Base-by-base conservation (phyloP, 2,113 vertebrate species). In the Scophthalmus maximus region DNA sequence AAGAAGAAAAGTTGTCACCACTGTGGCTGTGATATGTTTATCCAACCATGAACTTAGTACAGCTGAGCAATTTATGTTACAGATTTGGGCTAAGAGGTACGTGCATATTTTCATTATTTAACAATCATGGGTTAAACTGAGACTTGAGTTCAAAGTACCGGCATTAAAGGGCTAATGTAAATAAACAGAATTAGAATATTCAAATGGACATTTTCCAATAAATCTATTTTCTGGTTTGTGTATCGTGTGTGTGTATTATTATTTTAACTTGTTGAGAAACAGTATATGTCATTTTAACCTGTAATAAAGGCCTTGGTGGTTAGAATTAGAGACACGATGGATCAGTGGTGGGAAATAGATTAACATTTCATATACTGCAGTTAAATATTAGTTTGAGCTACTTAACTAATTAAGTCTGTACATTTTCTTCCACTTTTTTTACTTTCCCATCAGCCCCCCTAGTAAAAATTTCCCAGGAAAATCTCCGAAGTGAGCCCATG, bases 121-220 rank as follows among this genome's bases (percentile, higher is more conserved):
- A n/a, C n/a, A n/a, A 59, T 57, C 1, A 10, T 25, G 2, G 34
- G 64, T 73, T 46, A 12, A 61, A 46, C 22, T 6, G 3, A 53
- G 5, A 22, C 36, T 42, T 64, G 1, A 69, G 52, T 27, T 63
- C 0, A 51, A 62, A 30, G 5, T 40, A 22, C 9, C 49, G 8
- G 11, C 40, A 63, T 34, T 55, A 18, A 83, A 77, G 32, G 53
- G 67, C 40, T 65, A 7, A 60, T 86, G 76, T 84, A 79, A 69
- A 84, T 86, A 78, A 25, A 65, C n/a, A 5, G 34, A 38, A 53
- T 44, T 6, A 12, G 18, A 67, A 68, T 59, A 46, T 79, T 68
- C 14, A 65, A 78, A 72, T 52, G 32, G 11, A 47, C 79, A 71
- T 82, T 84, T 82, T 80, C 26, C 60, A 83, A 85, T 89, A 88